These are phyloP conservation scores for Melanotaenia trifasciata DNA, from an alignment of 2,797 vertebrate species.

Conservation along the genomic window DNA sequence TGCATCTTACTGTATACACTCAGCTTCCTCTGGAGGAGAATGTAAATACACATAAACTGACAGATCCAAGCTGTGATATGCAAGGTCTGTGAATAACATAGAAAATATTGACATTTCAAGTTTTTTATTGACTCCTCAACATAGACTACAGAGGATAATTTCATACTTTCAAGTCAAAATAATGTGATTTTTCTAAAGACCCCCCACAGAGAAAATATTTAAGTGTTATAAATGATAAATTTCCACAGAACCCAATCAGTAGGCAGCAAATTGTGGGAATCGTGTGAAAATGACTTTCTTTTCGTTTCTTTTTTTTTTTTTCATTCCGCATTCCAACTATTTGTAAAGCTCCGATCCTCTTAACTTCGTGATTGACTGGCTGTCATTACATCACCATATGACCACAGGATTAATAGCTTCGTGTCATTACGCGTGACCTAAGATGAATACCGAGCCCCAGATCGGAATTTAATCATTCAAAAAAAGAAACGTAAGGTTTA, in stretches of 20 bases:
- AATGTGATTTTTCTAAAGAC: not conserved
- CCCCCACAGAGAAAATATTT: not conserved
- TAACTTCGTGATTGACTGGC: slow-evolving; percentile 71
- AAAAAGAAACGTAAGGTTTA: slow-evolving; percentile 22
- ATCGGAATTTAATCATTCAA: slow-evolving; percentile 62
- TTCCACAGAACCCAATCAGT: not conserved
- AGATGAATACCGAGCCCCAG: slow-evolving; percentile 54
- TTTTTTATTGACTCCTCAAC: not conserved
- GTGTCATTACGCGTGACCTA: slow-evolving; percentile 78
- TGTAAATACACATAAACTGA: slow-evolving; percentile 16
- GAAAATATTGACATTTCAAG: not conserved
- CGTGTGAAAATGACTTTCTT: slow-evolving; percentile 42
- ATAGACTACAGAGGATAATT: slow-evolving; percentile 1
- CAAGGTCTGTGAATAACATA: not conserved
- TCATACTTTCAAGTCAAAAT: not conserved
- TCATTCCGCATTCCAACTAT: slow-evolving; percentile 64
- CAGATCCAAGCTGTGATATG: not conserved
- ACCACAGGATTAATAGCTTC: slow-evolving; percentile 71
- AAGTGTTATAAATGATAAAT: not conserved
- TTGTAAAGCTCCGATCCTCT: slow-evolving; percentile 66
- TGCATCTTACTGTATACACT: slow-evolving; percentile 94
- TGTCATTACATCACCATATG: slow-evolving; percentile 78
- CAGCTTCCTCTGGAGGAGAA: slow-evolving; percentile 86
- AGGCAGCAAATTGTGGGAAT: not conserved
- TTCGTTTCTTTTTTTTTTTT: slow-evolving; percentile 2